These are phyloP conservation scores for Mirza zaza DNA, from an alignment of 2,113 vertebrate species.

Conservation along the genomic window DNA sequence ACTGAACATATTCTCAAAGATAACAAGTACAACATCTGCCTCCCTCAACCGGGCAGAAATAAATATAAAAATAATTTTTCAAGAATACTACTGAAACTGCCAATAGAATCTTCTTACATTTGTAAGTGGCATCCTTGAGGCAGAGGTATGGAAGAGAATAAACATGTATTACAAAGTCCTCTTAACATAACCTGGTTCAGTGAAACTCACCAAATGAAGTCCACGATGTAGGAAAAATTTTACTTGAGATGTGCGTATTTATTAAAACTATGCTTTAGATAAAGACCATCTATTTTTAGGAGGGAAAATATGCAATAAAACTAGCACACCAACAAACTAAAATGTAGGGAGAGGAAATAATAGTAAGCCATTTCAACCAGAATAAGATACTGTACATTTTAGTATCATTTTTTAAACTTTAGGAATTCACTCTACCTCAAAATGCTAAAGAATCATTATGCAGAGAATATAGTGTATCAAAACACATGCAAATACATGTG, in stretches of 20 bases:
- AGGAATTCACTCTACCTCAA: not conserved
- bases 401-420: not conserved
- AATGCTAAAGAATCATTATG: not conserved
- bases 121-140: not conserved
- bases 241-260: conserved; percentile 54
- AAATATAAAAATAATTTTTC: not conserved
- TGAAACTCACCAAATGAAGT: not conserved
- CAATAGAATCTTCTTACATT: not conserved
- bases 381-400: not conserved
- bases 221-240: conserved; percentile 31
- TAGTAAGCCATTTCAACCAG: not conserved
- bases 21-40: not conserved
- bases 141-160: not conserved
- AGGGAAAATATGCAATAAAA: conserved; percentile 48
- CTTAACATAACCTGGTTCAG: not conserved
- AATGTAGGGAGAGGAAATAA: not conserved
- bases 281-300: conserved; percentile 65
- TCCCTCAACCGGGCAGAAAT: conserved; percentile 8
- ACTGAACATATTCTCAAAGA: not conserved
- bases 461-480: not conserved
- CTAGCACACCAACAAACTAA: conserved; percentile 28
- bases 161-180: not conserved
- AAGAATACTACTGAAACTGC: not conserved
- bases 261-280: conserved; percentile 49
- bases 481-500: not conserved